Base-by-base conservation (phyloP, 1,140 invertebrate species). In the Drosophila sulfurigaster region DNA sequence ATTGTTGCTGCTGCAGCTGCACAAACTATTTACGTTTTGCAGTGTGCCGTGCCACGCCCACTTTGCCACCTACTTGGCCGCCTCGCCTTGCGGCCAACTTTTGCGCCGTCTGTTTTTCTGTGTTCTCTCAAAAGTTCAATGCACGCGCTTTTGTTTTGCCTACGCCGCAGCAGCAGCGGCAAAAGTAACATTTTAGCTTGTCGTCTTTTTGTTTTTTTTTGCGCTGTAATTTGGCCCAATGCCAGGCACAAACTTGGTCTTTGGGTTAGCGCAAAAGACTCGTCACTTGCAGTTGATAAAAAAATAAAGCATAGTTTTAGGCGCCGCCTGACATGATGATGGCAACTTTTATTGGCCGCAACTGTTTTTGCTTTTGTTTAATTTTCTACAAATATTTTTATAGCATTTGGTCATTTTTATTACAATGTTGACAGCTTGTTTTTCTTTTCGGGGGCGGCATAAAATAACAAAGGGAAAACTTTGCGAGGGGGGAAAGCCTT, bases 281-380 rank as follows among this genome's bases (percentile, higher is more conserved):
- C 16, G 38, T 51, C 32, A 77, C 79, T 82, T 83, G 75, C 76
- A 79, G 72, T 75, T 76, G 76, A 72, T 72, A 68, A 78, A 87
- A 85, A 86, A 79, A 74, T 80, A 78, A 88, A 87, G 83, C 85
- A 87, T 81, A 83, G 78, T 85, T 89, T 81, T 73, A 85, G 81
- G 85, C 85, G 76, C 48, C 66, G 52, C 57, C 8, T 74, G 72
- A 74, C 81, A 79, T 89, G 85, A 89, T 89, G 81, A 89, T 89
- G 75, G 75, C 89, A 89, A 89, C 68, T 89, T 89, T 89, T 85
- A 75, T 80, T 76, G 78, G 63, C 70, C 35, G 10, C 56, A 28
- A 10, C 7, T 20, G 25, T 54, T 57, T 20, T 60, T 57, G 30
- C 30, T 41, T 63, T 60, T 75, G 68, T 79, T 75, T 88, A 79